Base-by-base conservation (phyloP, 2,113 vertebrate genomes). In the Aegypius monachus region DNA sequence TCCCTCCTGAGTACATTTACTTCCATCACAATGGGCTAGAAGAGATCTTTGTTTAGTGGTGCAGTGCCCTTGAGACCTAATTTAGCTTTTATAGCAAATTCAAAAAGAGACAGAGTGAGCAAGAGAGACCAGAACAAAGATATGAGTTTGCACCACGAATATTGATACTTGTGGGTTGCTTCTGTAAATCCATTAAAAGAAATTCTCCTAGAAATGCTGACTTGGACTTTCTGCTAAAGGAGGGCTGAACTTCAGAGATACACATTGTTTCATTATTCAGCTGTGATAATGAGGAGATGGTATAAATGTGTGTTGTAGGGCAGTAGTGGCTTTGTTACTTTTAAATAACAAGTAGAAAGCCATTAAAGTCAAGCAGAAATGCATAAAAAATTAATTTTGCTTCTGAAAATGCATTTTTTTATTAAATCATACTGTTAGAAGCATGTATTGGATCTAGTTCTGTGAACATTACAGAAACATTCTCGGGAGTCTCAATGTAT, bases 81-180 rank as follows among this genome's bases (percentile, higher is more conserved):
- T 98, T 98, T 98, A 98, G 97, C 97, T 98, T 98, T 98, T 98
- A 97, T 95, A 98, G 97, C 92, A 98, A 97, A 98, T 98, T 98
- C 95, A 95, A 95, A 98, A 98, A 96, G 97, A 98, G 93, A 94
- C 81, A 97, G 93, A 97, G 65, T 58, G 94, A 93, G 47, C 85
- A 91, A 96, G 93, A 95, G 86, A 95, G 88, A 97, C 91, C 94
- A 95, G 81, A 95, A 95, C 81, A 97, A 98, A 98, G 97, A 95
- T 96, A 90, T 22, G 84, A 96, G 96, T 97, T 98, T 98, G 97
- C 87, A 95, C 90, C 23, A 43, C 43, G 96, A 97, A 98, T 98
- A 98, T 98, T 97, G 97, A 97, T 98, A 98, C 96, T 98, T 97
- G 74, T 82, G 71, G 72, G 90, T 96, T 97, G 94, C 93, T 97